Evolutionary conservation across 2,888 invertebrate species (phyloP), one percentile per base, ranked within the genome.

Genomic region (Pandemis cinnamomeana): DNA sequence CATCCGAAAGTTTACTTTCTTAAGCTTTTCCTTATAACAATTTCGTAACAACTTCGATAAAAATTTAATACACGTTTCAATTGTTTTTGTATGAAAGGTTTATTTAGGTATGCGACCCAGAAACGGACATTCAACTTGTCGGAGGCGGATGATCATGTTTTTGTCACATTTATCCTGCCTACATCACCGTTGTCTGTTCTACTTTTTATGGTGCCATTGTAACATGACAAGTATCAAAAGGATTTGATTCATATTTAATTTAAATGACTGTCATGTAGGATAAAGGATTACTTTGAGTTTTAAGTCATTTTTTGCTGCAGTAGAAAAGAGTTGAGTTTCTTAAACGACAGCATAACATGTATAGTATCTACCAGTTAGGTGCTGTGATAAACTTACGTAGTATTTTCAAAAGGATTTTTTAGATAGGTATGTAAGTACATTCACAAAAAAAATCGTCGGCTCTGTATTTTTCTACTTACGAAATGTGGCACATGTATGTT

Each of bases 121-220:
- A 78, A 77, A 82, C 84, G 89, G 84, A 74, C 88, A 77, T 88
- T 88, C 87, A 90, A 90, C 90, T 86, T 84, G 71, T 75, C 80
- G 78, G 74, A 84, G 86, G 83, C 84, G 86, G 83, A 80, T 77
- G 78, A 77, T 75, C 81, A 78, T 77, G 79, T 88, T 88, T 90
- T 88, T 90, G 81, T 83, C 58, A 68, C 60, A 53, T 48, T 72
- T 62, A 72, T 69, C 69, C 69, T 63, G 27, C 77, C 78, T 76
- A 75, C 75, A 55, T 69, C 36, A 62, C 64, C 74, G 69, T 71
- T 66, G 60, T 70, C 60, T 69, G 81, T 83, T 84, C 83, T 80
- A 80, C 81, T 87, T 90, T 89, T 89, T 89, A 77, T 82, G 76
- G 69, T 66, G 48, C 76, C 79, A 81, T 80, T 85, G 83, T 84